A percentile compares a stretch with the other conserved stretches of the same genome.
These are phyloP conservation scores for Euschistus heros DNA, from an alignment of 1,140 invertebrate genomes.

Conservation along the genomic window DNA sequence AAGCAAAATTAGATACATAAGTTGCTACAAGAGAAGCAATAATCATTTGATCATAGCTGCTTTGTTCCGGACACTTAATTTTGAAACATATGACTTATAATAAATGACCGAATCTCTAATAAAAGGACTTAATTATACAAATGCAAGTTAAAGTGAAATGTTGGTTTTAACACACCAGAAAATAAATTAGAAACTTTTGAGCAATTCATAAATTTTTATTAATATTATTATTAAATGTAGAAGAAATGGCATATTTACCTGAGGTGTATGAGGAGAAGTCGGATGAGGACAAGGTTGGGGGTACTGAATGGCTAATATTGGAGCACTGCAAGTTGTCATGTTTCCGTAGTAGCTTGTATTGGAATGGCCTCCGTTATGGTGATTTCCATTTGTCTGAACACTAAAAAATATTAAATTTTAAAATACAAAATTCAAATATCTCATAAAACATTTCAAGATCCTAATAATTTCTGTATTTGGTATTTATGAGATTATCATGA, in stretches of 20 bases:
- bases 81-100: too few relatives aligned
- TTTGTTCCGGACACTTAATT: too few relatives aligned
- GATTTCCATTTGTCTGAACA: slow-evolving; percentile 22
- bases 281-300: slow-evolving; percentile 22
- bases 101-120: too few relatives aligned
- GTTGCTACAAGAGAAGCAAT: too few relatives aligned
- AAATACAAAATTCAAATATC: too few relatives aligned
- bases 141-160: background rate
- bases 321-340: slow-evolving; percentile 30
- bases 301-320: slow-evolving; percentile 20
- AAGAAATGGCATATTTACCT: slow-evolving; percentile 10
- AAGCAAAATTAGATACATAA: too few relatives aligned
- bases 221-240: too few relatives aligned
- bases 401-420: background rate
- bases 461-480: too few relatives aligned
- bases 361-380: slow-evolving; percentile 35
- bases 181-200: background rate
- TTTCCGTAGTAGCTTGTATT: slow-evolving; percentile 34
- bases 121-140: background rate
- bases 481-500: too few relatives aligned
- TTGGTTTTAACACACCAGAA: background rate
- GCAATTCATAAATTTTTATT: background rate
- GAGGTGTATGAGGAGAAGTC: slow-evolving; percentile 21
- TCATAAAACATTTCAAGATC: too few relatives aligned
- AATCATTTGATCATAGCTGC: too few relatives aligned